phyloP scores from a whole-genome alignment of 2,888 invertebrate genomes.

The Athripsodes cinereus region DNA sequence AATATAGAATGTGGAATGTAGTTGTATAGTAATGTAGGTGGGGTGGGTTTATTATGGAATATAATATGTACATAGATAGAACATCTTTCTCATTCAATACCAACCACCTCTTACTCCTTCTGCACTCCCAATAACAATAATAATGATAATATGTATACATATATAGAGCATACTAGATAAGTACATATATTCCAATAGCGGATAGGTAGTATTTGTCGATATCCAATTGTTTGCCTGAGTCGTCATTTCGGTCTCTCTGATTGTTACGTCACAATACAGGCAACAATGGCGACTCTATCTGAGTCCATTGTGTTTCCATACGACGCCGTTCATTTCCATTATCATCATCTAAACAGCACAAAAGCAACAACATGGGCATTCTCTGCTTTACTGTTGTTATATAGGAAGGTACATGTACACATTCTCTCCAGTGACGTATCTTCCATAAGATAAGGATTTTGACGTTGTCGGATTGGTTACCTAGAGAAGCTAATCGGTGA shows the following conservation, averaged over 20 bases:
- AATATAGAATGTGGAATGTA: too few relatives aligned
- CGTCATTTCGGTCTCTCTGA: slow-evolving; percentile 28
- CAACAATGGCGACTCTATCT: slow-evolving; percentile 28
- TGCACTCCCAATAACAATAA: background rate
- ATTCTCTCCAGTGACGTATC: too few relatives aligned
- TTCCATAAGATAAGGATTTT: too few relatives aligned
- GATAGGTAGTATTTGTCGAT: too few relatives aligned
- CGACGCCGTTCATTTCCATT: slow-evolving; percentile 26
- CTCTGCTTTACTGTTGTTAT: too few relatives aligned
- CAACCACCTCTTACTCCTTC: background rate
- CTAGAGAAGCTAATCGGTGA: too few relatives aligned
- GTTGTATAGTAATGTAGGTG: too few relatives aligned
- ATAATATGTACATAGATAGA: too few relatives aligned
- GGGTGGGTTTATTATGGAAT: too few relatives aligned
- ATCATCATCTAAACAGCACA: slow-evolving; percentile 24
- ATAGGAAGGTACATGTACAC: too few relatives aligned
- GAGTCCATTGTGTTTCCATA: slow-evolving; percentile 26
- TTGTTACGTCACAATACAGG: slow-evolving; percentile 26
- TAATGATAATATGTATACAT: too few relatives aligned
- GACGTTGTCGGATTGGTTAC: too few relatives aligned
- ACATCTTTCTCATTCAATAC: background rate
- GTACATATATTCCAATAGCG: slow-evolving; percentile 8
- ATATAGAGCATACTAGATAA: background rate
- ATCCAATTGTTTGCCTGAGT: slow-evolving; percentile 27
- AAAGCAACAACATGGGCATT: slow-evolving; percentile 27